Evolutionary conservation across 2,113 vertebrate species (phyloP), one percentile per base, ranked within the genome.

Genomic region (Leptobrachium leishanense): DNA sequence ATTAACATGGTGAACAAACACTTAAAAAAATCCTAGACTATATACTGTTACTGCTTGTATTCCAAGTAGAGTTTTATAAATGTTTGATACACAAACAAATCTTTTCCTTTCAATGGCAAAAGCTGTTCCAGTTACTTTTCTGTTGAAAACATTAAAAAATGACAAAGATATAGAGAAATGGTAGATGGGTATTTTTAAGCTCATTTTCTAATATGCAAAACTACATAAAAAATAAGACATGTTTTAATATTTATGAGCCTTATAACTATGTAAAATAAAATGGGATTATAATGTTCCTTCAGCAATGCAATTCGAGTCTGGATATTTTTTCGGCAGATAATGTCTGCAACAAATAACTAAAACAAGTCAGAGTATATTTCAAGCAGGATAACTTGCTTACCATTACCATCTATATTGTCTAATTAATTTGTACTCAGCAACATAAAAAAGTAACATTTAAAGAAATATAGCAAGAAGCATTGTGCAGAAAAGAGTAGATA

Each of bases 401-500:
- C 12, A 44, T 67, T 67, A 67, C 39, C 1, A 68, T 66, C 7
- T 20, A 50, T 54, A 40, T 68, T 57, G 50, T 55, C 40, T 77
- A 39, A 59, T 70, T 43, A 69, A 59, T 69, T 46, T 44, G 7
- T 69, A 39, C 54, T 77, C 2, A 44, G 12, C 3, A 15, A 12
- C 55, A 15, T 59, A 53, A 78, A 64, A 53, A 20, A 31, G 3
- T 70, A 11, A 64, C 54, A 6, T 59, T 78, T 71, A 70, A 12
- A 20, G 53, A 62, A 71, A 42, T 59, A 59, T 59, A 12, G 13
- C 13, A 12, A 59, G 9, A 59, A 59, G 41, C 41, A 39, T 9
- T 41, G 63, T 39, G 41, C 31, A 13, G 64, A 71, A 44, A 46
- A 12, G 3, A 46, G 6, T 43, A n/a, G 6, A 71, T 20, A 57